phyloP scores from a whole-genome alignment of 2,113 vertebrate genomes.

The Garra rufa region DNA sequence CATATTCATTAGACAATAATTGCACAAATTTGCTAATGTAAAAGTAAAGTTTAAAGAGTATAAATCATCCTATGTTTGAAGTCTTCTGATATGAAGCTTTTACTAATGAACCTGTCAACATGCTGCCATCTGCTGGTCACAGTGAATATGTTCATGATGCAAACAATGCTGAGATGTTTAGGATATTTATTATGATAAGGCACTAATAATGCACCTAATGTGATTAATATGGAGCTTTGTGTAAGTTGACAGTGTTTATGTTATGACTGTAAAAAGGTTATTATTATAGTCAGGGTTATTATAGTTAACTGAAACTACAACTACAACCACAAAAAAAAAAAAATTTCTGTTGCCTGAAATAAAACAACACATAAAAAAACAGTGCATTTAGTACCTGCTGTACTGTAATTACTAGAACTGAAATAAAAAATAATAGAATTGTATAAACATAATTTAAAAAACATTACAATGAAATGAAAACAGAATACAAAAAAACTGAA shows the following conservation, averaged over 20 bases:
- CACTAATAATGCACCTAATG: neutral
- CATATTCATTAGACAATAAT: neutral
- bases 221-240: neutral
- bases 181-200: neutral
- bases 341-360: neutral
- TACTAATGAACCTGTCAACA: conserved; percentile 44
- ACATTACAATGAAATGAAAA: too few species aligned
- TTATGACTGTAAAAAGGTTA: neutral
- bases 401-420: neutral
- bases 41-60: neutral
- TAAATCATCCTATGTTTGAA: neutral
- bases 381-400: neutral
- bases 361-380: neutral
- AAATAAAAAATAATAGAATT: too few species aligned
- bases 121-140: conserved; percentile 72
- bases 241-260: neutral
- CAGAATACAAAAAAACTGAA: too few species aligned
- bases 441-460: too few species aligned
- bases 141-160: neutral
- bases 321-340: neutral
- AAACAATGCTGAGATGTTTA: neutral
- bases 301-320: neutral
- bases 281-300: neutral
- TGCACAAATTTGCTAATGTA: neutral
- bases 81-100: neutral